phyloP scores from a whole-genome alignment of 2,888 invertebrate species.

The Hypomecis atomaria region DNA sequence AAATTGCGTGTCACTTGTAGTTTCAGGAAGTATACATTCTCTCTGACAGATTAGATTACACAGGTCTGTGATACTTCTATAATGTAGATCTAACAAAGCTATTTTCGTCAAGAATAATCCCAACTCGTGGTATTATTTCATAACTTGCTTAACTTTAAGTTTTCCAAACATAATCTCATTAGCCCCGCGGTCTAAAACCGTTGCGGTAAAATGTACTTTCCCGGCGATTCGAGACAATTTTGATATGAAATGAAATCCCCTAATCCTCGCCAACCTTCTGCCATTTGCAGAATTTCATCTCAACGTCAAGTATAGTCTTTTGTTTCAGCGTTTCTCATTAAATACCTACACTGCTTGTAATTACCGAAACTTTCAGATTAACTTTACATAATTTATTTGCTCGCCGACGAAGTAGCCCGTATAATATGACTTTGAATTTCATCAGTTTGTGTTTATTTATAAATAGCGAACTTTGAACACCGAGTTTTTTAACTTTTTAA shows the following conservation, averaged over 20 bases:
- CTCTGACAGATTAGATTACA: no score
- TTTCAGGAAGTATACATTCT: no score
- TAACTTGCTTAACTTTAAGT: neutral
- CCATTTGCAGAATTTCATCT: slow-evolving; percentile 24
- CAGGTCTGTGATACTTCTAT: no score
- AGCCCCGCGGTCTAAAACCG: slow-evolving; percentile 19
- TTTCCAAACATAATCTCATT: slow-evolving; percentile 28
- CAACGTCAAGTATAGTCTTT: slow-evolving; percentile 9
- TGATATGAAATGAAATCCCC: slow-evolving; percentile 25
- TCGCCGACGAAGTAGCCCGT: slow-evolving; percentile 9
- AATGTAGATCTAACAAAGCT: no score
- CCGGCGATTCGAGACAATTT: slow-evolving; percentile 21
- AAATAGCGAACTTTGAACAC: slow-evolving; percentile 7
- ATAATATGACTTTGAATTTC: slow-evolving; percentile 27
- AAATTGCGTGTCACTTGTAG: no score
- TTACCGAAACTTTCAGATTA: slow-evolving; percentile 27
- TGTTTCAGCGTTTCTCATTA: slow-evolving; percentile 23
- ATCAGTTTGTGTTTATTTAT: slow-evolving; percentile 22
- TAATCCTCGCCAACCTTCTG: slow-evolving; percentile 18
- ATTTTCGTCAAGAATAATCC: neutral
- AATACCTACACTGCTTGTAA: slow-evolving; percentile 18
- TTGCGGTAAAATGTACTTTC: slow-evolving; percentile 19
- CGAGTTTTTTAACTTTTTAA: no score
- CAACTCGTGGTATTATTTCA: slow-evolving; percentile 2
- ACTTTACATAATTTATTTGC: slow-evolving; percentile 30